Evolutionary conservation across 2,888 invertebrate genomes (phyloP).

Genomic region (Dichetophora obliterata): DNA sequence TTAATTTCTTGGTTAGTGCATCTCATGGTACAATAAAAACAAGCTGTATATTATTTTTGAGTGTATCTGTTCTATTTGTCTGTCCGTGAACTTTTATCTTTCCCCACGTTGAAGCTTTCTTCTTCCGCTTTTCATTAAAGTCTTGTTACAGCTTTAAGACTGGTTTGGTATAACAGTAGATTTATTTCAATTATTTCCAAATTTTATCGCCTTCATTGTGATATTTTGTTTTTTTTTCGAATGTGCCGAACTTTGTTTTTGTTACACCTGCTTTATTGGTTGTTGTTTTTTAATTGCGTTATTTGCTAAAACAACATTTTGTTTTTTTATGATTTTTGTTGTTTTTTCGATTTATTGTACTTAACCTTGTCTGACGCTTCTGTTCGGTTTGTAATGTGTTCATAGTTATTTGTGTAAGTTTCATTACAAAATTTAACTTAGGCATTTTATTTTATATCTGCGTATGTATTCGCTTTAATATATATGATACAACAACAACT

Average conservation of each 20-base stretch:
- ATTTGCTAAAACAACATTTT: neutral
- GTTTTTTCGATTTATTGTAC: neutral
- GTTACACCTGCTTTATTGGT: neutral
- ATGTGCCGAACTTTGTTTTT: neutral
- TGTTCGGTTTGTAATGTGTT: too few relatives aligned
- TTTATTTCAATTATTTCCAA: neutral
- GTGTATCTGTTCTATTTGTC: too few relatives aligned
- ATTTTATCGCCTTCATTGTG: neutral
- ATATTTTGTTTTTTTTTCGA: too few relatives aligned
- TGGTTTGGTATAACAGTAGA: neutral
- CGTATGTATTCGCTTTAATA: too few relatives aligned
- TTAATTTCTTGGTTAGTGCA: too few relatives aligned
- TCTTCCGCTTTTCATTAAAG: too few relatives aligned
- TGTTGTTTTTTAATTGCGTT: neutral
- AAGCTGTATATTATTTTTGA: too few relatives aligned
- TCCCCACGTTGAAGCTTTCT: too few relatives aligned
- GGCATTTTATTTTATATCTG: neutral
- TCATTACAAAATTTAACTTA: neutral
- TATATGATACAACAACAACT: too few relatives aligned
- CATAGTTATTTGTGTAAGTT: neutral
- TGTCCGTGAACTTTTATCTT: too few relatives aligned
- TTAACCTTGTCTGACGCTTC: neutral
- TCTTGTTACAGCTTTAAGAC: neutral
- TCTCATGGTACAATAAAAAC: too few relatives aligned
- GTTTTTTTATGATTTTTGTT: neutral